Conservation (phyloP, 2,888 invertebrate genomes). For the Altica lythri region DNA sequence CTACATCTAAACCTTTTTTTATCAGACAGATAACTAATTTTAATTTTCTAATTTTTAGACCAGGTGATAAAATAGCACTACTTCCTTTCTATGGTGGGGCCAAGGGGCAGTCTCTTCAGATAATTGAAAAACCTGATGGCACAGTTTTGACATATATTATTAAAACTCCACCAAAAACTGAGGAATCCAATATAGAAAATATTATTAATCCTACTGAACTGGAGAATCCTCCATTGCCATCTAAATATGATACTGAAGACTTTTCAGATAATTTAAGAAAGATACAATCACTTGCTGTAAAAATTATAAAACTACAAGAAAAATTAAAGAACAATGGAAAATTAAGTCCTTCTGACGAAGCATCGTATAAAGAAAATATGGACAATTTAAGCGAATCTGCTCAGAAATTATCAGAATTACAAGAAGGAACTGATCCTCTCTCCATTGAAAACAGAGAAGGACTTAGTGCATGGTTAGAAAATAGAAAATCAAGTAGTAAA, state of each 20-base stretch:
- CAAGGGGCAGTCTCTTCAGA: constrained; percentile 70
- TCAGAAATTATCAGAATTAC: constrained; percentile 48
- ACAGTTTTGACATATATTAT: constrained; percentile 53
- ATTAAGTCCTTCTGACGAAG: constrained; percentile 62
- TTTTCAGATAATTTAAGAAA: constrained; percentile 63
- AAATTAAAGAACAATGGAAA: constrained; percentile 64
- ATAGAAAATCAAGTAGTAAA: constrained; percentile 38
- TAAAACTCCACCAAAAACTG: constrained; percentile 48
- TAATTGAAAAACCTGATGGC: constrained; percentile 62
- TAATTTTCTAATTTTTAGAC: constrained; percentile 24
- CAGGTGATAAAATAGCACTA: constrained; percentile 46
- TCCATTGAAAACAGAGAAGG: constrained; percentile 47
- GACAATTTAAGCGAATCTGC: constrained; percentile 53
- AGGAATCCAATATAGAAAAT: constrained; percentile 25
- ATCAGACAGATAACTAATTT: not conserved
- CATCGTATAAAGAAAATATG: constrained; percentile 63
- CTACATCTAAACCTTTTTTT: too few relatives aligned
- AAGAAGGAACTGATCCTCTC: constrained; percentile 45
- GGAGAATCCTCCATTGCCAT: constrained; percentile 52
- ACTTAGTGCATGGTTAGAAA: constrained; percentile 51
- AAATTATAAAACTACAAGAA: constrained; percentile 66
- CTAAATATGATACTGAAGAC: constrained; percentile 46
- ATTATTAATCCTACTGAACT: constrained; percentile 42
- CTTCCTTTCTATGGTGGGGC: constrained; percentile 75
- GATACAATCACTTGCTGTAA: constrained; percentile 64